A percentile compares a stretch with the other conserved stretches of the same genome.
phyloP scores from a whole-genome alignment of 2,113 vertebrate species.

The Mormoops blainvillei region DNA sequence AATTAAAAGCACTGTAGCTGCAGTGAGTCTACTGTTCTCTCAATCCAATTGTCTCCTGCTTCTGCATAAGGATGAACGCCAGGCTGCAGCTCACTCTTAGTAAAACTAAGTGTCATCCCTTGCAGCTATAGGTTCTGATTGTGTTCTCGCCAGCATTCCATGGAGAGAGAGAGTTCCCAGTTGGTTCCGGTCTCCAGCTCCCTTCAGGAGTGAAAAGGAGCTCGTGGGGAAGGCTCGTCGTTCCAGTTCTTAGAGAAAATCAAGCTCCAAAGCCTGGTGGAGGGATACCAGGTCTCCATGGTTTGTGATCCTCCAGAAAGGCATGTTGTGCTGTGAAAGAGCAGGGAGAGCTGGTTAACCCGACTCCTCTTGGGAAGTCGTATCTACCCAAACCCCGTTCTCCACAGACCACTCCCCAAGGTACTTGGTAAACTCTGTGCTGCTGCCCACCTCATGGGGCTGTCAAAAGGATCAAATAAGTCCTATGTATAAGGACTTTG shows the following conservation, averaged over 20 bases:
- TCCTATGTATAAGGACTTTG: background rate
- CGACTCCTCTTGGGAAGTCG: background rate
- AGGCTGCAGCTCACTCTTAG: conserved; percentile 45
- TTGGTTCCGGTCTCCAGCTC: conserved; percentile 45
- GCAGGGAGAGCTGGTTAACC: background rate
- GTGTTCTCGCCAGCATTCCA: conserved; percentile 75
- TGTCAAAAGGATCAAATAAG: background rate
- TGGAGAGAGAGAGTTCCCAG: conserved; percentile 60
- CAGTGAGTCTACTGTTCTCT: conserved; percentile 24
- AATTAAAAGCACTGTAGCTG: conserved; percentile 52
- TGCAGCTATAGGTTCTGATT: conserved; percentile 68
- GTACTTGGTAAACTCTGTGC: background rate
- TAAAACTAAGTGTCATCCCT: conserved; percentile 14
- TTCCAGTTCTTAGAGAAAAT: conserved; percentile 89
- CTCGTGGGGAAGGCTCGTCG: background rate
- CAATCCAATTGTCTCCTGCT: background rate
- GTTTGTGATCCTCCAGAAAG: conserved; percentile 96
- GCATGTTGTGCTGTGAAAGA: conserved; percentile 96
- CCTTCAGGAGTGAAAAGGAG: conserved; percentile 29
- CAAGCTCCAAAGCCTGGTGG: conserved; percentile 96
- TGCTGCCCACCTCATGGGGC: background rate
- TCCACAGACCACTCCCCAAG: background rate
- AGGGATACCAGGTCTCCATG: conserved; percentile 96
- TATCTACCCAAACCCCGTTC: background rate
- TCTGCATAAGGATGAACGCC: background rate